phyloP scores from a whole-genome alignment of 2,113 vertebrate genomes.

The Tenrec ecaudatus region DNA sequence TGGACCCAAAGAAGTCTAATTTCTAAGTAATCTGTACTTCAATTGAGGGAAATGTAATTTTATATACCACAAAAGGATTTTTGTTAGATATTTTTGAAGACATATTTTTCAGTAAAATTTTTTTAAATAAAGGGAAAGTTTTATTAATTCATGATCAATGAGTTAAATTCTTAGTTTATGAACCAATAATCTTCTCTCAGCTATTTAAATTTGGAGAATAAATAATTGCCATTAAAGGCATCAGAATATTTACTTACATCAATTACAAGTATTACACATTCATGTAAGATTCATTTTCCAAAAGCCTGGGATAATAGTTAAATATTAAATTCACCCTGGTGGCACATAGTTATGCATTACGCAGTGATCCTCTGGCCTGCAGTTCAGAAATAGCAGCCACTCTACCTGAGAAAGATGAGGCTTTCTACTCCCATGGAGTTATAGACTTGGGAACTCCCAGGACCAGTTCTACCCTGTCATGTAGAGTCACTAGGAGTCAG shows the following conservation, averaged over 20 bases:
- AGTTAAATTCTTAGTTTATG: conserved; percentile 65
- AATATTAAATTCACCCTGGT: neutral
- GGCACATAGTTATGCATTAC: too few relatives aligned
- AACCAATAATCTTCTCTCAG: conserved; percentile 65
- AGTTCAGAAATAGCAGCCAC: too few relatives aligned
- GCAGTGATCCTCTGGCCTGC: too few relatives aligned
- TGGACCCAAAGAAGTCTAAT: neutral
- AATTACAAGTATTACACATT: conserved; percentile 58
- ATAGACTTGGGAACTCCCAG: too few relatives aligned
- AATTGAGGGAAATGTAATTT: neutral
- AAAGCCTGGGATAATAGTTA: neutral
- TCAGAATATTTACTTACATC: conserved; percentile 46
- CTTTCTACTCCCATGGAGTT: too few relatives aligned
- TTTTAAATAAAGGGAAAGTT: neutral
- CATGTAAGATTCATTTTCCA: conserved; percentile 44
- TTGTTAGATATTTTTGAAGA: neutral
- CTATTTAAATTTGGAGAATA: conserved; percentile 72
- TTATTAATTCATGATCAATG: conserved; percentile 56
- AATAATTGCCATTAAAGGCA: conserved; percentile 53
- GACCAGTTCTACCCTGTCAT: too few relatives aligned
- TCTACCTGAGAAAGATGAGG: neutral
- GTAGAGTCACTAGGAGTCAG: too few relatives aligned
- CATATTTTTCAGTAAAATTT: neutral
- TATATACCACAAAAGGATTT: neutral
- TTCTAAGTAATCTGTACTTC: conserved; percentile 27